phyloP scores from a whole-genome alignment of 1,140 invertebrate species.

The Prorops nasuta region DNA sequence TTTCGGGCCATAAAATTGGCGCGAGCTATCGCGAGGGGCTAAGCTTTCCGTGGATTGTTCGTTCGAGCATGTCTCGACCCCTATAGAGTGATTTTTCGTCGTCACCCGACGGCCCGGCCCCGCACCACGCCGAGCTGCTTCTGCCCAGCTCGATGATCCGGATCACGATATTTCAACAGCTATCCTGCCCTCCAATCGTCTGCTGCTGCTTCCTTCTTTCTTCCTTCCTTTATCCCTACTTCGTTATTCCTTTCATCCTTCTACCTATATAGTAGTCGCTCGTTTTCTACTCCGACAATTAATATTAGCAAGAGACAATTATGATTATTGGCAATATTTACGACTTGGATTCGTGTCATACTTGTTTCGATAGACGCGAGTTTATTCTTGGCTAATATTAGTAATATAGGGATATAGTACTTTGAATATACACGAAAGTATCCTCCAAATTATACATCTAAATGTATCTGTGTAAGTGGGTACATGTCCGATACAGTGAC shows the following conservation, averaged over 20 bases:
- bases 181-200: conserved; percentile 26
- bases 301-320: too few relatives aligned
- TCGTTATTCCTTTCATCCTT: not conserved
- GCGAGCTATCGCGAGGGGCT: not conserved
- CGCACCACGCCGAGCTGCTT: not conserved
- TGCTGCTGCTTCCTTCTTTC: not conserved
- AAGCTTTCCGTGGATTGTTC: not conserved
- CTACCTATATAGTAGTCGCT: not conserved
- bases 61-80: conserved; percentile 3
- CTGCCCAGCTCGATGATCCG: conserved; percentile 31
- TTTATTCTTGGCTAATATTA: too few relatives aligned
- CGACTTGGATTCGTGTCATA: too few relatives aligned
- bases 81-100: conserved; percentile 34
- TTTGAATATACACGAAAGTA: too few relatives aligned
- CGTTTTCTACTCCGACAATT: conserved; percentile 1
- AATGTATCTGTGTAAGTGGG: too few relatives aligned
- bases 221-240: not conserved
- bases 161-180: conserved; percentile 37
- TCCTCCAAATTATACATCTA: too few relatives aligned
- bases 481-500: too few relatives aligned
- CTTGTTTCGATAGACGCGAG: too few relatives aligned
- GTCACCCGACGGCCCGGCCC: conserved; percentile 1
- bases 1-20: conserved; percentile 31
- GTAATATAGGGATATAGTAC: too few relatives aligned
- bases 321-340: too few relatives aligned